Evolutionary conservation across 2,113 vertebrate species (phyloP).

Genomic region (Marmota monax): DNA sequence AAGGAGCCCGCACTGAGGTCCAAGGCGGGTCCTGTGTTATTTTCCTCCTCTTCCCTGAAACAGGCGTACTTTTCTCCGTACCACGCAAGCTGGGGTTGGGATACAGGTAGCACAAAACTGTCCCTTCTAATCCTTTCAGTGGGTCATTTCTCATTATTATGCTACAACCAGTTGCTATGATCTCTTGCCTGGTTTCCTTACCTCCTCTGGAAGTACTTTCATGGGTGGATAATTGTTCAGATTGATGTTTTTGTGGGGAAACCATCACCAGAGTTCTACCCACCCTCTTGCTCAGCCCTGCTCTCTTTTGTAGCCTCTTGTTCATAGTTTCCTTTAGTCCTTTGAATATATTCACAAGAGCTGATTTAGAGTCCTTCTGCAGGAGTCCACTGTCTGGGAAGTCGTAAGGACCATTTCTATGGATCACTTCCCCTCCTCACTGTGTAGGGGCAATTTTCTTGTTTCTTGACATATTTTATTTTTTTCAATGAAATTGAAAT

Average conservation of each 20-base stretch:
- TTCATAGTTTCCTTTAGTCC: background rate
- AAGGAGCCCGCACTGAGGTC: background rate
- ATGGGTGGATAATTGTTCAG: background rate
- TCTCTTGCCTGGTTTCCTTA: background rate
- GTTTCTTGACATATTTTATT: background rate
- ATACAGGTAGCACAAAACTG: background rate
- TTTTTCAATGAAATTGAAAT: background rate
- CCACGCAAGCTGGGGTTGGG: background rate
- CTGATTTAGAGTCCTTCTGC: background rate
- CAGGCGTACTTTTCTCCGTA: background rate
- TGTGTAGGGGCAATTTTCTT: background rate
- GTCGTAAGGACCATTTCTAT: background rate
- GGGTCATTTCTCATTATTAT: background rate
- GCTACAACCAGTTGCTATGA: background rate
- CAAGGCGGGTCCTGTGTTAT: background rate
- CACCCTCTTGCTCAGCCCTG: background rate
- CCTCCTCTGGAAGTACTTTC: background rate
- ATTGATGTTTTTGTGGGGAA: background rate
- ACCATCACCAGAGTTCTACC: background rate
- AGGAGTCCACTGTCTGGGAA: background rate
- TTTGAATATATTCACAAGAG: background rate
- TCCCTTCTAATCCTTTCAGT: no score
- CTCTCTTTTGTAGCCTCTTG: background rate
- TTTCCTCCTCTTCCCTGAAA: no score
- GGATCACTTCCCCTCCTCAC: background rate